Evolutionary conservation across 2,113 vertebrate genomes (phyloP), one percentile per base, ranked within the genome.

Genomic region (Carassius carassius): DNA sequence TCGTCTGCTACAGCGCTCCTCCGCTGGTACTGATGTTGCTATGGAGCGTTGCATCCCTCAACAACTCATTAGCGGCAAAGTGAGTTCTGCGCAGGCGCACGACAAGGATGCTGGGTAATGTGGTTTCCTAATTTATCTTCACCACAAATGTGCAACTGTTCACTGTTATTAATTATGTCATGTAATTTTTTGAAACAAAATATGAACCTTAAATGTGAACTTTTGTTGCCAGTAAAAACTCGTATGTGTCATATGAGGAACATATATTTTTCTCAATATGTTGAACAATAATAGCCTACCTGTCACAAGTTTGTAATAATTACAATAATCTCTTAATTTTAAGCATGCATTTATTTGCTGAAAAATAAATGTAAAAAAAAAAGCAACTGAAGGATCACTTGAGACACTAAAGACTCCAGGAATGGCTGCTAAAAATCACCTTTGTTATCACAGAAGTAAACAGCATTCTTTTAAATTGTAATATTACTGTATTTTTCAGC

Each of bases 1-100:
- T 58, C 70, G 70, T 58, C 65, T 17, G 58, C 78, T 78, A 78
- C 67, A 51, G 88, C 84, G 23, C 8, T 63, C 62, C 86, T 65
- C 84, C 60, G 86, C 88, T 93, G 92, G 91, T 93, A 87, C 92
- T 94, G 93, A 94, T 94, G 93, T 92, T 94, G 93, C 89, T 90
- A 82, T 88, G 85, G 88, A 51, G 92, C 85, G 76, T 89, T 90
- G 93, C 94, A 94, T 94, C 94, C 89, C 90, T 89, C 88, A 81
- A 84, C 89, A 89, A 92, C 92, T 90, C 91, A 88, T 91, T 89
- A 86, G 92, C 91, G 87, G 92, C 91, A 90, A 65, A 56, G 79
- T 11, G 44, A 47, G 58, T 78, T 70, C 3, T 37, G 89, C 93
- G 94, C 94, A 94, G 89, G 91, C 90, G 93, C 82, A 14, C 0